Evolutionary conservation across 2,113 vertebrate species (phyloP), one percentile per base, ranked within the genome.

Genomic region (Ornithorhynchus anatinus): DNA sequence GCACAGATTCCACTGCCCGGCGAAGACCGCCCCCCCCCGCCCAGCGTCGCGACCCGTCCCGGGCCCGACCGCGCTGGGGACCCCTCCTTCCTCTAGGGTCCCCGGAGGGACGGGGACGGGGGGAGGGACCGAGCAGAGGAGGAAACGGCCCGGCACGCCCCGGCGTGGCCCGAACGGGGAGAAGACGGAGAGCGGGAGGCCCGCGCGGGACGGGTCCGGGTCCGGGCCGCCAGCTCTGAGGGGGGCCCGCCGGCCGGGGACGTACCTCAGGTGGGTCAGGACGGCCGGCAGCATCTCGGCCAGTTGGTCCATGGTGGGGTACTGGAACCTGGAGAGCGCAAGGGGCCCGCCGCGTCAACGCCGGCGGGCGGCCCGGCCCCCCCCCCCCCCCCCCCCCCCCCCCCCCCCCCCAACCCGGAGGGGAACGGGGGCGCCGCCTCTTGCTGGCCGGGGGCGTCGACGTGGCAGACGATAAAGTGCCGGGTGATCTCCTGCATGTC

Each of bases 401-500:
- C 39, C 10, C 23, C 33, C 27, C 59, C 50, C 3, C 76, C 79
- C 94, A 92, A 99, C 96, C 96, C 96, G 4, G 93, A 85, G 2
- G 96, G 97, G 74, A 97, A 98, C 4, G 94, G 80, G 5, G 96
- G 94, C 1, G 96, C 95, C 42, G 92, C 95, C 85, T 98, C 96
- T 82, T 98, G 96, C 72, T 98, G 97, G 69, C 97, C 96, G 10
- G 97, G 96, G 63, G 97, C 96, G 57, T 99, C 97, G 43, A 99
- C 95, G 0, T 98, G 97, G 72, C 96, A 95, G 52, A 98, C 96
- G 5, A 96, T 95, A 80, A 99, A 99, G 85, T 98, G 95, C 73
- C 97, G 96, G 4, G 96, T 98, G 85, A 98, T 96, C 75, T 99
- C 96, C 67, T 96, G 95, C 96, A 98, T 99, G 84, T 98, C 97